phyloP scores from a whole-genome alignment of 2,113 vertebrate genomes.

The Cichladusa arquata region DNA sequence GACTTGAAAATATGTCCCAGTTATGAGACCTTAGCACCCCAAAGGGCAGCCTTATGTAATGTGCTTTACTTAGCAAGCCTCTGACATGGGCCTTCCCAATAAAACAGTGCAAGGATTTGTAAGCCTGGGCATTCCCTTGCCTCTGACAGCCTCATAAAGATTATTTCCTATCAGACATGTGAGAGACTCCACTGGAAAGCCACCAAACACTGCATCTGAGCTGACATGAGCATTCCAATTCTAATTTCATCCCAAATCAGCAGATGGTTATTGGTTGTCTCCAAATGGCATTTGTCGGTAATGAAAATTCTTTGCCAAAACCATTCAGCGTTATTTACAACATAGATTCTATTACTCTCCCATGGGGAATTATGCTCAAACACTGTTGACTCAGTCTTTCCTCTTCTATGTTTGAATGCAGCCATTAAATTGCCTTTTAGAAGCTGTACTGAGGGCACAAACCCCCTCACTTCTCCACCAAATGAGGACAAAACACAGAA shows the following conservation, averaged over 20 bases:
- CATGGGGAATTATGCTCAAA: not conserved
- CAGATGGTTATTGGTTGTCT: not conserved
- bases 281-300: slow-evolving; percentile 14
- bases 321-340: not conserved
- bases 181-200: not conserved
- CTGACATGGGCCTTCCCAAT: not conserved
- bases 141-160: not conserved
- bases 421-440: not conserved
- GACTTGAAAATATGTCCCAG: not conserved
- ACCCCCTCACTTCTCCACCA: not conserved
- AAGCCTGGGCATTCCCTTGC: not conserved
- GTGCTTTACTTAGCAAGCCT: not conserved
- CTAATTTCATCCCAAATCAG: not conserved
- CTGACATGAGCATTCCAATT: not conserved
- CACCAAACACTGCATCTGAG: not conserved
- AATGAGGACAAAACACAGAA: not conserved
- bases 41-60: not conserved
- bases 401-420: not conserved
- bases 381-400: not conserved
- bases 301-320: slow-evolving; percentile 43
- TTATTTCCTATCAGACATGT: not conserved
- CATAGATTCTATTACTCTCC: not conserved
- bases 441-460: not conserved
- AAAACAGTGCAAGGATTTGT: not conserved
- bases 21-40: not conserved